Evolutionary conservation across 2,888 invertebrate genomes (phyloP), one percentile per base, ranked within the genome.

Genomic region (Drosophila sordidula): DNA sequence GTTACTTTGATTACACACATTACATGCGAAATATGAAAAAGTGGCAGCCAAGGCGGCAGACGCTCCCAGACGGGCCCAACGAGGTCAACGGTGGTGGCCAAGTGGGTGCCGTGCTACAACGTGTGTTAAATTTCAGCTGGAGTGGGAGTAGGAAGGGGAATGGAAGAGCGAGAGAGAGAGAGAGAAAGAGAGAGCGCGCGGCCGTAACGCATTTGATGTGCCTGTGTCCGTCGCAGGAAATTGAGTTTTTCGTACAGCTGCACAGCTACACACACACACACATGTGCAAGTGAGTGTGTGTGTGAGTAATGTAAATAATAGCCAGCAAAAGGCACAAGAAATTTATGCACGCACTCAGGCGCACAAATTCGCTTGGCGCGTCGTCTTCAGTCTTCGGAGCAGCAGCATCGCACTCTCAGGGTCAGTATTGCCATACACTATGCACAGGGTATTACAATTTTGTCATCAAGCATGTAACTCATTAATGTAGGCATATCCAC

Each of bases 1-100:
- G 87, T 80, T 80, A 88, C 89, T 87, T 82, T 89, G 89, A 89
- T 89, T 89, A 89, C 87, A 89, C 87, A 84, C 84, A 86, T 84
- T 85, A 85, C 82, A 82, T 75, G 83, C 71, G 85, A 81, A 79
- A 83, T 83, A 79, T 84, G 81, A 80, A 81, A 81, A 81, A 84
- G 81, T 80, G 68, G 81, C 80, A 61, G 70, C 51, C 58, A 46
- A 64, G 61, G 45, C 61, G 55, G 64, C 67, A 70, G 74, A 65
- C 63, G 67, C 51, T 61, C 46, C 51, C 78, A 80, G 70, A 69
- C 78, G 67, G 62, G 14, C 67, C 61, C 46, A 64, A 54, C 52
- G 70, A 72, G 82, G 82, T 81, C 80, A 78, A 55, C 58, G 63
- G 71, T 69, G 69, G 55, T 42, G 64, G 56, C 44, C 44, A 64